phyloP scores from a whole-genome alignment of 2,113 vertebrate genomes.

The Pipa parva region DNA sequence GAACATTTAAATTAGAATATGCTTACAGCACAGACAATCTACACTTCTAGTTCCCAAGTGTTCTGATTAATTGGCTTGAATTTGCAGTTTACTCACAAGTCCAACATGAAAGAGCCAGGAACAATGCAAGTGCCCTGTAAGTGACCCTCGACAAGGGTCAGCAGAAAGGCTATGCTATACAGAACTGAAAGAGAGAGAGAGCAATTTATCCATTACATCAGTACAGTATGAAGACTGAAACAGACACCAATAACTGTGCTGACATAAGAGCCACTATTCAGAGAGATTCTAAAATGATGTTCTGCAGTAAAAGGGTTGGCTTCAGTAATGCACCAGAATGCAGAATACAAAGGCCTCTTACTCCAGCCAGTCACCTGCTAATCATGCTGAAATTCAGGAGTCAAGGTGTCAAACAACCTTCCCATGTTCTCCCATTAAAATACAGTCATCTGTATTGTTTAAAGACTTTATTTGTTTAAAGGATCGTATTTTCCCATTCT shows the following conservation, averaged over 20 bases:
- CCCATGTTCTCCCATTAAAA: not conserved
- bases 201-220: conserved; percentile 54
- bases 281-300: conserved; percentile 21
- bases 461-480: conserved; percentile 12
- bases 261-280: conserved; percentile 39
- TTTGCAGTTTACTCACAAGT: conserved; percentile 48
- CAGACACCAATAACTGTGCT: conserved; percentile 54
- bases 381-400: not conserved
- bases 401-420: conserved; percentile 6
- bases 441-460: conserved; percentile 16
- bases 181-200: conserved; percentile 50
- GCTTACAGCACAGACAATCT: too few species aligned
- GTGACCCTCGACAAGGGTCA: conserved; percentile 54
- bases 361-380: not conserved
- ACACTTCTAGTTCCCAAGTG: conserved; percentile 7
- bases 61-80: conserved; percentile 42
- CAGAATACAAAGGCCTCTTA: not conserved
- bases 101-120: conserved; percentile 50
- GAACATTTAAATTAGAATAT: too few species aligned
- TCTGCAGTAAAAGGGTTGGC: conserved; percentile 43
- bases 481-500: conserved; percentile 32
- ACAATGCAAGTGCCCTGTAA: conserved; percentile 55
- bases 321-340: conserved; percentile 41
- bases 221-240: conserved; percentile 49
- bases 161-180: conserved; percentile 54